Conservation (phyloP, 2,113 vertebrate genomes). For the Trachemys scripta region DNA sequence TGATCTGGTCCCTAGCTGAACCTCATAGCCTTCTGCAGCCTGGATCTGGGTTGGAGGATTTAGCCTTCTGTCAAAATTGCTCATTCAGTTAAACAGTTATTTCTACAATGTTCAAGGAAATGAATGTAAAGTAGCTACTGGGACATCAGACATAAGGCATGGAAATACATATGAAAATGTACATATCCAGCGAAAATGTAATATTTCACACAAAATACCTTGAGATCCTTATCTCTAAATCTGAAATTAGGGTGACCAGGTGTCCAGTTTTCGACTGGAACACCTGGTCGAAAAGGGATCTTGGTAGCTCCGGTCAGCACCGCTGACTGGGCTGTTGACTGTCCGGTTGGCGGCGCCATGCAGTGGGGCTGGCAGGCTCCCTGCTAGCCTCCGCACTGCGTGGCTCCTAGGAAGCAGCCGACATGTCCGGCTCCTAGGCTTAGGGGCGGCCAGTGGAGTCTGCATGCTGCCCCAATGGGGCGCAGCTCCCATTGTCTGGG, state of each 20-base stretch:
- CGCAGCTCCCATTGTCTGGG: too few species aligned
- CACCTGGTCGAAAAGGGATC: too few species aligned
- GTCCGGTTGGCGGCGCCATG: too few species aligned
- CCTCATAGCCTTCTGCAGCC: neutral
- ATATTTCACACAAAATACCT: neutral
- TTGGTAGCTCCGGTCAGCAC: too few species aligned
- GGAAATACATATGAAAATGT: neutral
- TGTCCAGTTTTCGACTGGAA: too few species aligned
- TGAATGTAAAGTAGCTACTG: neutral
- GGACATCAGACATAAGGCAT: neutral
- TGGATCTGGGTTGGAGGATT: neutral
- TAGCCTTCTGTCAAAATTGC: neutral
- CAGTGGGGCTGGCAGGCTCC: too few species aligned
- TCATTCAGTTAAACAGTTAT: neutral
- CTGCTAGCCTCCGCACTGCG: too few species aligned
- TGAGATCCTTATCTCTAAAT: neutral
- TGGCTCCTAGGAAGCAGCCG: too few species aligned
- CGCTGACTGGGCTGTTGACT: too few species aligned
- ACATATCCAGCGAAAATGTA: neutral
- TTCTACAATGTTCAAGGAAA: neutral
- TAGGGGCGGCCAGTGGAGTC: too few species aligned
- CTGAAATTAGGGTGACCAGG: neutral
- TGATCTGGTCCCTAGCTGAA: neutral
- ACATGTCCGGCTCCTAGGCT: too few species aligned
- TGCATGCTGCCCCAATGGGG: too few species aligned